Conservation (phyloP, 1,140 invertebrate genomes). For the Eurosta solidaginis region DNA sequence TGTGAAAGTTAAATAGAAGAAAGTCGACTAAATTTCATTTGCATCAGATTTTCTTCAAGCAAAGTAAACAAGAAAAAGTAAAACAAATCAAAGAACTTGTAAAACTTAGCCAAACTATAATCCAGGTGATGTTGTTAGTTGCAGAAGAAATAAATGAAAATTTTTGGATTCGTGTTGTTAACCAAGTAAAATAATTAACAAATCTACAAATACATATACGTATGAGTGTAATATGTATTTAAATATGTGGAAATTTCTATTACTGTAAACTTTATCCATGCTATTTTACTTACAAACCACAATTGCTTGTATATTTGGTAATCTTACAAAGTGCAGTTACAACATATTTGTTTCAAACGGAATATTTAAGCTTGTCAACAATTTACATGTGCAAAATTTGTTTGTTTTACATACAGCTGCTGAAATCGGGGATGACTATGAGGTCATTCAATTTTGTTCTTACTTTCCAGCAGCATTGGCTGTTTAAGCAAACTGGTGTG, state of each 20-base stretch:
- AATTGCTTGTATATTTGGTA: background rate
- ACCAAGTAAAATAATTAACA: background rate
- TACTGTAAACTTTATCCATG: background rate
- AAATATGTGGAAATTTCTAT: too few relatives aligned
- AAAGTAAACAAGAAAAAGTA: background rate
- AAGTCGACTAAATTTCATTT: background rate
- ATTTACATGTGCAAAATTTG: too few relatives aligned
- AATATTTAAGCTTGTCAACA: background rate
- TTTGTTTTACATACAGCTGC: too few relatives aligned
- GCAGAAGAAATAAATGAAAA: background rate
- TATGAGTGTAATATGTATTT: background rate
- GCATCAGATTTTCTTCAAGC: background rate
- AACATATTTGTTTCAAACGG: background rate
- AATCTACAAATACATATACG: background rate
- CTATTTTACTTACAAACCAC: background rate
- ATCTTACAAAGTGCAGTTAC: background rate
- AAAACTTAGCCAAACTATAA: background rate
- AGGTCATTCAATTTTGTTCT: too few relatives aligned
- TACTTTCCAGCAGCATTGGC: too few relatives aligned
- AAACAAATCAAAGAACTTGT: background rate
- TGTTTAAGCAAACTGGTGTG: too few relatives aligned
- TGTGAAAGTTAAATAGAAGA: conserved; percentile 13
- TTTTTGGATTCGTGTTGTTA: background rate
- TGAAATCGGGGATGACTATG: too few relatives aligned
- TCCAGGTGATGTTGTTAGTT: background rate